Evolutionary conservation across 2,797 vertebrate species (phyloP).

Genomic region (Amniataba percoides): DNA sequence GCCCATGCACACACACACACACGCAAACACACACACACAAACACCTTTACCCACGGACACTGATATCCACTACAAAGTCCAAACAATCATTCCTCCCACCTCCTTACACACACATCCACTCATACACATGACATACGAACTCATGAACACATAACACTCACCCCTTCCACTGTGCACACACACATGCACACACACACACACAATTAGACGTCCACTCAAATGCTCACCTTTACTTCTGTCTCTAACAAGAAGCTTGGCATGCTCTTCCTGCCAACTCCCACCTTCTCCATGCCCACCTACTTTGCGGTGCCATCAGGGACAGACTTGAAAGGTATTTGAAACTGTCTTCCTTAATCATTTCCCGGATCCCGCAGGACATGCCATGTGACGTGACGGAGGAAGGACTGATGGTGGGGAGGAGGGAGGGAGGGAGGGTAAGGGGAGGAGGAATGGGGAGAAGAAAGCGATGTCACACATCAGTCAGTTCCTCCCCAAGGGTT

Average conservation of each 20-base stretch:
- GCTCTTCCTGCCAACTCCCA: conserved; percentile 59
- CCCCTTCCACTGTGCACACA: neutral
- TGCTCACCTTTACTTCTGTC: conserved; percentile 17
- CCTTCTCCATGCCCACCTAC: conserved; percentile 77
- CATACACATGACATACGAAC: neutral
- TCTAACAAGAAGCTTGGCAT: conserved; percentile 25
- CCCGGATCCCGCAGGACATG: conserved; percentile 77
- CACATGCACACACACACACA: neutral
- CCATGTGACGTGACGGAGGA: conserved; percentile 64
- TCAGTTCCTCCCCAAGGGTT: conserved; percentile 60
- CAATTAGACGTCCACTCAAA: neutral
- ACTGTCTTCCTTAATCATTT: conserved; percentile 86
- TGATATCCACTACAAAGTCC: neutral
- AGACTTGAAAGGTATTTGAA: conserved; percentile 86
- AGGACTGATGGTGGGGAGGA: conserved; percentile 28
- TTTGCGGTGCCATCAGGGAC: conserved; percentile 80
- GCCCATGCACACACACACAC: neutral
- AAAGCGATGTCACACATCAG: conserved; percentile 54
- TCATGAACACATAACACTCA: neutral
- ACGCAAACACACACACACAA: neutral
- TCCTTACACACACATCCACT: neutral
- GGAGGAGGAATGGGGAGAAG: conserved; percentile 4
- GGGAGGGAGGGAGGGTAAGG: neutral
- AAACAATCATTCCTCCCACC: neutral
- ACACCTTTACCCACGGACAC: neutral